Conservation (phyloP, 2,797 vertebrate genomes). For the Pempheris klunzingeri region DNA sequence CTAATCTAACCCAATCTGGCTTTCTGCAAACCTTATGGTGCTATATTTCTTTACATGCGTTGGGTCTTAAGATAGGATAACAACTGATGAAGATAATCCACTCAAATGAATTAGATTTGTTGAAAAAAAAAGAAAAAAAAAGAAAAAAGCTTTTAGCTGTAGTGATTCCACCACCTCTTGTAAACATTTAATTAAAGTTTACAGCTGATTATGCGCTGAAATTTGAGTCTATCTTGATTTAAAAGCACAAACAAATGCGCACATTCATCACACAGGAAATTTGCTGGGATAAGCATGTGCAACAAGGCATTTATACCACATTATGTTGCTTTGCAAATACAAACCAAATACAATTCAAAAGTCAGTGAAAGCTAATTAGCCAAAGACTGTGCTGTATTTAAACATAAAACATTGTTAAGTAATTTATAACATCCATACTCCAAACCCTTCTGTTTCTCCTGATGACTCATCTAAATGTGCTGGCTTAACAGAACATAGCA, state of each 20-base stretch:
- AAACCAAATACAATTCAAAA: slow-evolving; percentile 41
- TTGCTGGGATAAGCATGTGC: slow-evolving; percentile 60
- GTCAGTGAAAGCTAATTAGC: slow-evolving; percentile 33
- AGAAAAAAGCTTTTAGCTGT: slow-evolving; percentile 63
- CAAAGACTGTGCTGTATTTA: slow-evolving; percentile 2
- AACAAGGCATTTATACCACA: slow-evolving; percentile 63
- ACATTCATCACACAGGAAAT: slow-evolving; percentile 67
- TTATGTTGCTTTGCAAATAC: slow-evolving; percentile 53
- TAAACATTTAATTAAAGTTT: slow-evolving; percentile 78
- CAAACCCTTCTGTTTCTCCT: slow-evolving; percentile 19
- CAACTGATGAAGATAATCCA: slow-evolving; percentile 81
- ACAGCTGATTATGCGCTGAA: slow-evolving; percentile 55
- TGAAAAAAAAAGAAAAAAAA: slow-evolving; percentile 54
- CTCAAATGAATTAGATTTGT: slow-evolving; percentile 81
- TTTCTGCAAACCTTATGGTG: slow-evolving; percentile 79
- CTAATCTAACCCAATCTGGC: slow-evolving; percentile 89
- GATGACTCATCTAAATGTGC: not conserved
- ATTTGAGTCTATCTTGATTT: slow-evolving; percentile 64
- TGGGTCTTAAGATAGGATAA: slow-evolving; percentile 79
- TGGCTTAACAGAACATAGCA: slow-evolving; percentile 7
- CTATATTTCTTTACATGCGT: slow-evolving; percentile 83
- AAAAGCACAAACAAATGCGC: slow-evolving; percentile 56
- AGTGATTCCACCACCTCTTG: slow-evolving; percentile 56
- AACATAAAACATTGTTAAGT: slow-evolving; percentile 6
- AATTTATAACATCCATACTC: slow-evolving; percentile 33